Percentiles rank a stretch among this genome's conserved stretches.
Conservation (phyloP, 2,888 invertebrate species). For the Diachrysia chrysitis region DNA sequence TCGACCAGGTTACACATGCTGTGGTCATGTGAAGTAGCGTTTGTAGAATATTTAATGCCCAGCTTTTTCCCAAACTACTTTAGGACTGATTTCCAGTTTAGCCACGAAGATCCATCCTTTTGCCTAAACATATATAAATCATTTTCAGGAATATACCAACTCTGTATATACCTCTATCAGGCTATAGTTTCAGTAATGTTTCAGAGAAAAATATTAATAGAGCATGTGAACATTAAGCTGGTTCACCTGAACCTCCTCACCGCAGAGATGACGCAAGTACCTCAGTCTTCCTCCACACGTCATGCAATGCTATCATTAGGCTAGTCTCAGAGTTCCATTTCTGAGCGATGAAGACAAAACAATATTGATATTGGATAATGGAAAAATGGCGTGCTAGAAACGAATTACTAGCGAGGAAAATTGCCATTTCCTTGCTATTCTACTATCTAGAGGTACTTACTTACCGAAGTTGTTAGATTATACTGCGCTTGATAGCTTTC, state of each 20-base stretch:
- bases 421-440: slow-evolving; percentile 82
- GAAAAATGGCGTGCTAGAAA: slow-evolving; percentile 85
- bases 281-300: slow-evolving; percentile 58
- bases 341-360: slow-evolving; percentile 84
- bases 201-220: background rate
- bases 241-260: slow-evolving; percentile 22
- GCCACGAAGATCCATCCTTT: too few relatives aligned
- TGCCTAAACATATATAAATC: too few relatives aligned
- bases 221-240: slow-evolving; percentile 22
- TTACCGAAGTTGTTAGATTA: slow-evolving; percentile 63
- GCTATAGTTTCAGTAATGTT: too few relatives aligned
- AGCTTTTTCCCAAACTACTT: too few relatives aligned
- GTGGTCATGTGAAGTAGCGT: too few relatives aligned
- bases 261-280: slow-evolving; percentile 30
- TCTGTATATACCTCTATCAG: too few relatives aligned
- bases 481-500: slow-evolving; percentile 57
- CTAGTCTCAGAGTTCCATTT: slow-evolving; percentile 77
- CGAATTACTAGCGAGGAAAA: slow-evolving; percentile 82
- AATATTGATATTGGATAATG: slow-evolving; percentile 88
- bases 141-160: too few relatives aligned
- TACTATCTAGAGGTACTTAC: slow-evolving; percentile 76
- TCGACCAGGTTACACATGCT: too few relatives aligned
- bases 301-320: slow-evolving; percentile 85
- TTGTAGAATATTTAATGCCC: too few relatives aligned
- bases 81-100: too few relatives aligned